These are phyloP conservation scores for Silurus meridionalis DNA, from an alignment of 2,113 vertebrate genomes.

Conservation along the genomic window DNA sequence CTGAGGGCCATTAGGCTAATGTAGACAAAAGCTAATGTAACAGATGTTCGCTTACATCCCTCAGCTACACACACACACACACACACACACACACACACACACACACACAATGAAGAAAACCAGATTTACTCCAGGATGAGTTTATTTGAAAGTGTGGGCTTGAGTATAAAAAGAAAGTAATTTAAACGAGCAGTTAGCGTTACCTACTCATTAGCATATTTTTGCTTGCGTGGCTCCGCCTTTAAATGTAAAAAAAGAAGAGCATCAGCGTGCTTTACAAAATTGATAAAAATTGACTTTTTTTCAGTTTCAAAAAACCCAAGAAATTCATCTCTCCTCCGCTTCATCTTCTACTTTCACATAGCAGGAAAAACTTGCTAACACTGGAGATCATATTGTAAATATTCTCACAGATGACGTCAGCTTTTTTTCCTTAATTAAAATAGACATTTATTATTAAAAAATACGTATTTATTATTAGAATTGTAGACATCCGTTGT, in stretches of 20 bases:
- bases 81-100: neutral
- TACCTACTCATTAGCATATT: neutral
- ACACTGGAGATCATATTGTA: neutral
- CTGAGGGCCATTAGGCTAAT: constrained; percentile 18
- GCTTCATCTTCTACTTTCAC: too few relatives aligned
- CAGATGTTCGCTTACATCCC: constrained; percentile 1
- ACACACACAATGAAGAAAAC: neutral
- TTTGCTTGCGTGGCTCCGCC: neutral
- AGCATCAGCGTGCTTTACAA: too few relatives aligned
- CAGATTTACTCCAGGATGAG: neutral
- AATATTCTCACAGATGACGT: neutral
- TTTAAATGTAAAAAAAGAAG: neutral
- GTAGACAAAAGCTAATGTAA: constrained; percentile 22
- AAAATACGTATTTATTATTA: neutral
- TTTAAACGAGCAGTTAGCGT: neutral
- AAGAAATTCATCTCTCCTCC: too few relatives aligned
- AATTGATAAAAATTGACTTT: neutral
- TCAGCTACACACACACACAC: neutral
- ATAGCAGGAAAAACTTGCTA: too few relatives aligned
- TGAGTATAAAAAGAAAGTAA: neutral
- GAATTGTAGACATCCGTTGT: neutral
- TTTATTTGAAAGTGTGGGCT: neutral
- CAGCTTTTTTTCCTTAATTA: neutral
- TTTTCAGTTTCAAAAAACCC: too few relatives aligned
- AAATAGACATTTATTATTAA: neutral